Evolutionary conservation across 2,113 vertebrate species (phyloP), one percentile per base, ranked within the genome.

Genomic region (Chionis minor): DNA sequence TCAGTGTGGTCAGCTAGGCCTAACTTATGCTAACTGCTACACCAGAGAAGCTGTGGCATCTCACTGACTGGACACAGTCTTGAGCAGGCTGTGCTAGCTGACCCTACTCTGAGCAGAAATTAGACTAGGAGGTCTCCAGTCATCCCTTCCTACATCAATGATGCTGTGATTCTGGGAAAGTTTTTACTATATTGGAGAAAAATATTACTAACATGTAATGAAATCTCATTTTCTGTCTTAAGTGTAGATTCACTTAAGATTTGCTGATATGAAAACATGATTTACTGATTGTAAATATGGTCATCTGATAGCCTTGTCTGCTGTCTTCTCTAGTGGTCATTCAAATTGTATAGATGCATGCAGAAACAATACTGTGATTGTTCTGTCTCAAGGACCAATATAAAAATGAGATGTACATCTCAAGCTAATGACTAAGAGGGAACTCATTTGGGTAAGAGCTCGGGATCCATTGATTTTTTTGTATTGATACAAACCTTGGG

Each of bases 1-100:
- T 24, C 22, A 32, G 6, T 1, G 0, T 38, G 55, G 12, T 42
- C 28, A 84, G 1, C 6, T 15, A 38, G 42, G 4, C 6, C 23
- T 79, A 52, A 35, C 2, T 42, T 61, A 28, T 18, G 15, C 5
- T 77, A 23, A 74, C 61, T 38, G 14, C 5, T n/a, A 6, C 8
- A 65, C 9, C 26, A 61, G 6, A 40, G 63, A 63, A 49, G 14
- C 15, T 59, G 23, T 26, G 26, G 9, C 21, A 44, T 56, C 15
- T 51, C 66, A n/a, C 9, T 42, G 11, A 27, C 18, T 44, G 40
- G 30, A 47, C 20, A 30, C 15, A 28, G 21, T 27, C 35, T 52
- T 35, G 44, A 52, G 23, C 32, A 85, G 4, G 14, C 15, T 52
- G 22, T 61, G 17, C 14, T 73, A 45, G 12, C 14, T 69, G 42